Evolutionary conservation across 2,797 vertebrate genomes (phyloP).

Genomic region (Merluccius polli): DNA sequence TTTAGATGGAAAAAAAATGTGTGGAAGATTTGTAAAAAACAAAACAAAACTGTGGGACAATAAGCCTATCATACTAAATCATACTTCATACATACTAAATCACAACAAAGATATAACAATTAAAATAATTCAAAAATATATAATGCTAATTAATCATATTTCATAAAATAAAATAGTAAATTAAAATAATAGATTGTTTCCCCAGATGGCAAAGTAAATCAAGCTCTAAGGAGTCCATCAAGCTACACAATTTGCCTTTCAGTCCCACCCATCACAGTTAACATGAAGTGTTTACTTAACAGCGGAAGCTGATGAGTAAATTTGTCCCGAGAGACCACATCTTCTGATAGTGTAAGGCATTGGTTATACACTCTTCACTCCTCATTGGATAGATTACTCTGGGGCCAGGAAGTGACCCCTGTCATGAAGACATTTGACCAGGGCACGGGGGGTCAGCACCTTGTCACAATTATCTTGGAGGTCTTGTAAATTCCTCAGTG

Average conservation of each 20-base stretch:
- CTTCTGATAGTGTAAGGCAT: slow-evolving; percentile 42
- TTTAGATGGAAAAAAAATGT: not conserved
- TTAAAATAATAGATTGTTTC: not conserved
- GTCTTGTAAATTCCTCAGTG: slow-evolving; percentile 44
- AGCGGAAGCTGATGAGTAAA: slow-evolving; percentile 55
- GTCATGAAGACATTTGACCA: slow-evolving; percentile 57
- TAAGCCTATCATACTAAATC: not conserved
- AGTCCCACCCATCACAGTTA: slow-evolving; percentile 49
- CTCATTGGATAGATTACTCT: slow-evolving; percentile 49
- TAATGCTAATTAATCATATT: not conserved
- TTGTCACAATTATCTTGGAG: slow-evolving; percentile 61
- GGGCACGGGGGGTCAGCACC: slow-evolving; percentile 46
- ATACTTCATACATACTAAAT: not conserved
- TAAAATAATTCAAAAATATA: not conserved
- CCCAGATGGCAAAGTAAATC: slow-evolving; percentile 28
- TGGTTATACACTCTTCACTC: slow-evolving; percentile 34
- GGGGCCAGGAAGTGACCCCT: slow-evolving; percentile 54
- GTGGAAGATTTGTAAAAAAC: not conserved
- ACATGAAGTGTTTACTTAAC: slow-evolving; percentile 50
- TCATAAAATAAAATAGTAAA: not conserved
- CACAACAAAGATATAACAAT: slow-evolving; percentile 17
- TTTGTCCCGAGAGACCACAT: not conserved
- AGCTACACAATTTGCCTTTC: too few relatives aligned
- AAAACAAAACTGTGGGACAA: not conserved
- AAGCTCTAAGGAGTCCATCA: slow-evolving; percentile 13